phyloP scores from a whole-genome alignment of 1,140 invertebrate species.

The Octopus sinensis region DNA sequence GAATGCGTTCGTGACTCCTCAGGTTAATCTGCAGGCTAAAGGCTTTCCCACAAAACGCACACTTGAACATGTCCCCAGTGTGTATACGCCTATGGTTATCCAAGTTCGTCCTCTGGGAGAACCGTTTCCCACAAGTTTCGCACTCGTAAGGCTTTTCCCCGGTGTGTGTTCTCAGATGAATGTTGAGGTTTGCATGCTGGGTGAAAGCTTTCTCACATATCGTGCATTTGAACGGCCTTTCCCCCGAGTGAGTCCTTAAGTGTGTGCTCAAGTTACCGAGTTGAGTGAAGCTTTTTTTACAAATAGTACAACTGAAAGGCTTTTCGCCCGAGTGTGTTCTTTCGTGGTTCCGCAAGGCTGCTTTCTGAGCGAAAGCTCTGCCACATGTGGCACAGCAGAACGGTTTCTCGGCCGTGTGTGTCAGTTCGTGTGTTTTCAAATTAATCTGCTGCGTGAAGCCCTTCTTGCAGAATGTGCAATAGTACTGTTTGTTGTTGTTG shows the following conservation, averaged over 20 bases:
- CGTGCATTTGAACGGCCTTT: conserved; percentile 70
- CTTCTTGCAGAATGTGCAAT: conserved; percentile 17
- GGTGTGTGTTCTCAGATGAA: conserved; percentile 61
- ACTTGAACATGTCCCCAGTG: conserved; percentile 10
- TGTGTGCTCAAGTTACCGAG: conserved; percentile 55
- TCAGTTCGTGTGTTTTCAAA: conserved; percentile 25
- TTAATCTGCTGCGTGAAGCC: conserved; percentile 18
- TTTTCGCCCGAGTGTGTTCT: conserved; percentile 35
- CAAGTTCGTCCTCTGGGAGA: conserved; percentile 19
- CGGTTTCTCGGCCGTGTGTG: conserved; percentile 29
- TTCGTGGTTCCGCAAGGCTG: conserved; percentile 39
- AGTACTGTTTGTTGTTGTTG: conserved; percentile 33
- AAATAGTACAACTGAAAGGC: conserved; percentile 32
- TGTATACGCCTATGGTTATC: conserved; percentile 19
- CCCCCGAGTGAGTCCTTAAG: conserved; percentile 66
- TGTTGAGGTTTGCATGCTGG: conserved; percentile 18
- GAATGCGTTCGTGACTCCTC: conserved; percentile 59
- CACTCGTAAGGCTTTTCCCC: conserved; percentile 36
- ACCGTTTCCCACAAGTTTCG: conserved; percentile 47
- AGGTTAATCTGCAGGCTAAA: conserved; percentile 18
- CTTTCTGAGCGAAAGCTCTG: conserved; percentile 33
- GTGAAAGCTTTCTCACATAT: conserved; percentile 22
- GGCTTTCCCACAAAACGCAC: conserved; percentile 16
- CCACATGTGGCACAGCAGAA: conserved; percentile 23
- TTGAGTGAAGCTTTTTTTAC: conserved; percentile 46